phyloP scores from a whole-genome alignment of 1,140 invertebrate species.

The Ephestia elutella region DNA sequence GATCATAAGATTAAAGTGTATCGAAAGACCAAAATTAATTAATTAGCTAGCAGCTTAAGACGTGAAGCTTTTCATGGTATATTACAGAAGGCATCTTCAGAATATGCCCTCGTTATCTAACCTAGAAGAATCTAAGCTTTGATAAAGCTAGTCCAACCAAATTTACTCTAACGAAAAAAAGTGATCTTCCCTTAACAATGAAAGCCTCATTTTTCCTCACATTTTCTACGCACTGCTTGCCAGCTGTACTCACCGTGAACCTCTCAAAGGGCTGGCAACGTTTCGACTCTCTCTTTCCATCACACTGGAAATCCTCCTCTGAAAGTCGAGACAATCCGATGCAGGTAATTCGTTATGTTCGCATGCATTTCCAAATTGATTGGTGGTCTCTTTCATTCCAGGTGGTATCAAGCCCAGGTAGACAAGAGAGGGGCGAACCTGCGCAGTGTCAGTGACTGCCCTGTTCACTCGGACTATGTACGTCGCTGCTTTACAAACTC shows the following conservation, averaged over 20 bases:
- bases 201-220: constrained; percentile 62
- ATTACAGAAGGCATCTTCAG: too few relatives aligned
- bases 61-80: too few relatives aligned
- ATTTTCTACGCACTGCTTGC: constrained; percentile 47
- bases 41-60: too few relatives aligned
- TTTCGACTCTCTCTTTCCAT: constrained; percentile 34
- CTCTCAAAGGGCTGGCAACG: constrained; percentile 38
- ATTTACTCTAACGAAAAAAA: too few relatives aligned
- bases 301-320: constrained; percentile 24
- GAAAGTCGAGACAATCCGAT: constrained; percentile 36
- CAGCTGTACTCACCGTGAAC: constrained; percentile 44
- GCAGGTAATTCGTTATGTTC: constrained; percentile 36
- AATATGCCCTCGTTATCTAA: too few relatives aligned
- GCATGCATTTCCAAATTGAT: constrained; percentile 56
- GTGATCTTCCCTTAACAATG: constrained; percentile 44
- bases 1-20: too few relatives aligned
- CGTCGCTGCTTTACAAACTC: constrained; percentile 23
- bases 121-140: too few relatives aligned
- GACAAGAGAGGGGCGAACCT: constrained; percentile 38
- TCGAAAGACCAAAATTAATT: too few relatives aligned
- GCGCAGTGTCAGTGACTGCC: constrained; percentile 68
- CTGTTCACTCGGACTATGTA: constrained; percentile 45
- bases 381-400: constrained; percentile 39
- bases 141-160: too few relatives aligned
- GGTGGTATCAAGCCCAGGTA: constrained; percentile 13